Evolutionary conservation across 2,888 invertebrate species (phyloP).

Genomic region (Pardosa pseudoannulata): DNA sequence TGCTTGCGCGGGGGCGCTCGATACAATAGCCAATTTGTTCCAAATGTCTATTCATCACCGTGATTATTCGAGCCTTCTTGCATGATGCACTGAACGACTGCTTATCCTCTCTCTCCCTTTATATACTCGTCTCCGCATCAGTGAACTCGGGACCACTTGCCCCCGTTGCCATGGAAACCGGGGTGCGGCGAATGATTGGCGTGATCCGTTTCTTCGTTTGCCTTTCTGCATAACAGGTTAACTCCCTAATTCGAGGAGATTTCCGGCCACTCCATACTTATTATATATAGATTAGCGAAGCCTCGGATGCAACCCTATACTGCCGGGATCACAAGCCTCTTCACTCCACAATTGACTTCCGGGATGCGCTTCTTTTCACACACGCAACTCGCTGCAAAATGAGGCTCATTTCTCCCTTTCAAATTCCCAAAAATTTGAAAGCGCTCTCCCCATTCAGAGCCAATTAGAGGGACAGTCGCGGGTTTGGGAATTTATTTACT

Average conservation of each 20-base stretch:
- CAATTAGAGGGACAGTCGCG: neutral
- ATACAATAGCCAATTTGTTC: constrained; percentile 74
- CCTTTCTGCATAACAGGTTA: constrained; percentile 64
- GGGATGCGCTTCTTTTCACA: neutral
- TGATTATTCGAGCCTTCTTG: constrained; percentile 70
- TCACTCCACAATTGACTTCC: neutral
- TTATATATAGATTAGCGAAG: constrained; percentile 63
- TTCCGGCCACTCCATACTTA: constrained; percentile 57
- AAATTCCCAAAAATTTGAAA: neutral
- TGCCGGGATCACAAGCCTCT: constrained; percentile 42
- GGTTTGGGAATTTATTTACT: too few species aligned
- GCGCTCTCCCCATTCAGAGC: neutral
- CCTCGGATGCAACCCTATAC: constrained; percentile 34
- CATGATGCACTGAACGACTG: constrained; percentile 59
- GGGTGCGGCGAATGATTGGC: constrained; percentile 62
- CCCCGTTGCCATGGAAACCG: constrained; percentile 53
- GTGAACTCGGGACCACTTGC: constrained; percentile 58
- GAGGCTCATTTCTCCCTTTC: neutral
- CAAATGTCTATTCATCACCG: constrained; percentile 73
- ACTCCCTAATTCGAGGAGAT: constrained; percentile 63
- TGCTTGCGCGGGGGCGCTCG: constrained; percentile 65
- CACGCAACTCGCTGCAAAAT: too few species aligned
- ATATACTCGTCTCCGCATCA: constrained; percentile 60
- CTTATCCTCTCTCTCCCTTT: constrained; percentile 40
- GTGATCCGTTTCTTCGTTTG: constrained; percentile 65